These are phyloP conservation scores for Arizona elegans DNA, from an alignment of 2,113 vertebrate species.

Conservation along the genomic window DNA sequence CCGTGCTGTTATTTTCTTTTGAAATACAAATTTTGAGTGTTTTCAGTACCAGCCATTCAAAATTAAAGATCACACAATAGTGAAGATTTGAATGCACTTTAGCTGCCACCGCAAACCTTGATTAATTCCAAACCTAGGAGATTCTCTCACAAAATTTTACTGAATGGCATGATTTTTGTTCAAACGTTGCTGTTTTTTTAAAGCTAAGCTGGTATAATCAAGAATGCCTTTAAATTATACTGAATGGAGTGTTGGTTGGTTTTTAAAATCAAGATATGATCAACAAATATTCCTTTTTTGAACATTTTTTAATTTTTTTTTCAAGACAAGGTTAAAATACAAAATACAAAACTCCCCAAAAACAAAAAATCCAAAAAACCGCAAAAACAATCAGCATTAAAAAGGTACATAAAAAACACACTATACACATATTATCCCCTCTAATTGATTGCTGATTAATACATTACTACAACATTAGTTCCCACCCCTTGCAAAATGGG, in stretches of 20 bases:
- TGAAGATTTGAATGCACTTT: not conserved
- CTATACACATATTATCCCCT: not conserved
- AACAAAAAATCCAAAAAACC: not conserved
- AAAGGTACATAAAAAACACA: not conserved
- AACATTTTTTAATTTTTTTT: not conserved
- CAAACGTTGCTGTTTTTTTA: not conserved
- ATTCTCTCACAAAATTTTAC: not conserved
- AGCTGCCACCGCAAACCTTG: not conserved
- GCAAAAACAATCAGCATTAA: not conserved
- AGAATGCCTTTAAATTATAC: not conserved
- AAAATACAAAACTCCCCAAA: not conserved
- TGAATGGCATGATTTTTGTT: not conserved
- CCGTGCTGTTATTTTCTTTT: not conserved
- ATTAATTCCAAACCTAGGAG: not conserved
- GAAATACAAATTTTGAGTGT: not conserved
- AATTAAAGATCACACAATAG: not conserved
- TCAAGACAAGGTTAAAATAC: not conserved
- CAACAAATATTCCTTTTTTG: not conserved
- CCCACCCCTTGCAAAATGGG: not conserved
- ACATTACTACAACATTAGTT: not conserved
- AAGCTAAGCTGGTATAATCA: not conserved
- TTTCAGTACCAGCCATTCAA: not conserved
- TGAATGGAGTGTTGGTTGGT: not conserved
- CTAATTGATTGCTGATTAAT: not conserved
- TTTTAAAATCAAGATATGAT: not conserved